A percentile compares a stretch with the other conserved stretches of the same genome.
These are phyloP conservation scores for Proisotoma minuta DNA, from an alignment of 2,888 invertebrate species.

Conservation along the genomic window DNA sequence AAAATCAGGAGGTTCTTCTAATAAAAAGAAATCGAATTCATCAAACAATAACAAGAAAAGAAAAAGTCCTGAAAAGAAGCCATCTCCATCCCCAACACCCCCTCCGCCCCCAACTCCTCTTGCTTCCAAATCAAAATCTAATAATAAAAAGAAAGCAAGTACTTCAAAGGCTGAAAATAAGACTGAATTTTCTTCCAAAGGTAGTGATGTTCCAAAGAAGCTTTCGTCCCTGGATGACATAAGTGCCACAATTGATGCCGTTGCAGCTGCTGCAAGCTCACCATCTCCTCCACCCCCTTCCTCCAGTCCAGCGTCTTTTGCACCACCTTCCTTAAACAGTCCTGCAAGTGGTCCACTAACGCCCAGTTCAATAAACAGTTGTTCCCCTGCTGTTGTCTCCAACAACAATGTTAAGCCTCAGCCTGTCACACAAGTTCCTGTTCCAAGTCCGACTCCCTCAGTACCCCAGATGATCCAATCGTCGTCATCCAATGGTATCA, in stretches of 20 bases:
- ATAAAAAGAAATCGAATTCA: neutral
- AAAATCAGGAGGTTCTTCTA: neutral
- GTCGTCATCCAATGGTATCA: constrained; percentile 6
- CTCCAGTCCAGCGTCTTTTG: neutral
- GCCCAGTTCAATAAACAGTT: constrained; percentile 37
- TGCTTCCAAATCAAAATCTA: constrained; percentile 15
- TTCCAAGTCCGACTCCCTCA: constrained; percentile 9
- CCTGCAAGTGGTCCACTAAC: constrained; percentile 15
- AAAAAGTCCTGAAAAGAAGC: constrained; percentile 11
- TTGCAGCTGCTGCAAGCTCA: constrained; percentile 27
- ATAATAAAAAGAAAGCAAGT: constrained; percentile 23
- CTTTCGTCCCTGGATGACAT: constrained; percentile 32
- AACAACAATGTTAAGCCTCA: constrained; percentile 16
- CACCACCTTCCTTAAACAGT: neutral
- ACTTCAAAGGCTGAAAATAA: constrained; percentile 32
- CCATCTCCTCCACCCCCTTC: constrained; percentile 15
- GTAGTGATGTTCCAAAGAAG: constrained; percentile 30
- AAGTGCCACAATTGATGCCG: constrained; percentile 35
- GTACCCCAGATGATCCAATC: neutral
- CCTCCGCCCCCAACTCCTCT: constrained; percentile 24
- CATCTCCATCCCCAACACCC: constrained; percentile 25
- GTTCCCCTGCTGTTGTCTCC: constrained; percentile 13
- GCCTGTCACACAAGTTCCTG: constrained; percentile 6
- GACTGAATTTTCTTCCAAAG: constrained; percentile 24
- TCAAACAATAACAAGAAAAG: constrained; percentile 19